Percentiles rank a stretch among this genome's conserved stretches.
Conservation (phyloP, 2,113 vertebrate species). For the Elephas maximus region DNA sequence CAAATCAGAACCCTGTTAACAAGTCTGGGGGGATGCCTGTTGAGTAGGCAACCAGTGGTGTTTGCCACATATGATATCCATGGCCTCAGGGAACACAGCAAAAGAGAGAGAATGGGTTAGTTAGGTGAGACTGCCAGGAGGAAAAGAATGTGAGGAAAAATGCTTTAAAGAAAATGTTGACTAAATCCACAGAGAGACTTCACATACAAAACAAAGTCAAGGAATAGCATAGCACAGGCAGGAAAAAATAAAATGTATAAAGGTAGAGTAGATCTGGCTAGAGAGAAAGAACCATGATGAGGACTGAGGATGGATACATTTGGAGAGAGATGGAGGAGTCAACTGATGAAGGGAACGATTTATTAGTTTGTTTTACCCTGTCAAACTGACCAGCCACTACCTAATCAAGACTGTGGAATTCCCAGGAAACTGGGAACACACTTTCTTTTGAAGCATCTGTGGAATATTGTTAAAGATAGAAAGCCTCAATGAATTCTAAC, state of each 20-base stretch:
- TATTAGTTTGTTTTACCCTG: neutral
- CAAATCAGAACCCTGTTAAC: neutral
- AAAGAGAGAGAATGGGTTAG: neutral
- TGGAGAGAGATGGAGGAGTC: neutral
- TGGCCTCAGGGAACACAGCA: neutral
- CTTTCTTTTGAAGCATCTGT: neutral
- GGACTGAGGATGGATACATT: neutral
- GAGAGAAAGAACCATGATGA: neutral
- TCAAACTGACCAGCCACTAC: neutral
- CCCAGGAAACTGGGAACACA: neutral
- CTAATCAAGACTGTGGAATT: neutral
- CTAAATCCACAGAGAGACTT: neutral
- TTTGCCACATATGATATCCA: neutral
- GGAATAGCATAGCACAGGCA: neutral
- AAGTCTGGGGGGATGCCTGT: neutral
- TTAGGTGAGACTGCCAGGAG: neutral
- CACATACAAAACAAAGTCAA: neutral
- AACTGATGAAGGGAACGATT: neutral
- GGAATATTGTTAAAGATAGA: constrained; percentile 24
- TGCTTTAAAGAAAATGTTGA: neutral
- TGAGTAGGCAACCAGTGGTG: neutral
- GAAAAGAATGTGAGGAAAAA: neutral
- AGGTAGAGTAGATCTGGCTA: neutral
- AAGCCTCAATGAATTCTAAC: neutral
- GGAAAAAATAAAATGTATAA: neutral